A percentile compares a stretch with the other conserved stretches of the same genome.
phyloP scores from a whole-genome alignment of 2,888 invertebrate species.

The Agrenia bidenticulata region DNA sequence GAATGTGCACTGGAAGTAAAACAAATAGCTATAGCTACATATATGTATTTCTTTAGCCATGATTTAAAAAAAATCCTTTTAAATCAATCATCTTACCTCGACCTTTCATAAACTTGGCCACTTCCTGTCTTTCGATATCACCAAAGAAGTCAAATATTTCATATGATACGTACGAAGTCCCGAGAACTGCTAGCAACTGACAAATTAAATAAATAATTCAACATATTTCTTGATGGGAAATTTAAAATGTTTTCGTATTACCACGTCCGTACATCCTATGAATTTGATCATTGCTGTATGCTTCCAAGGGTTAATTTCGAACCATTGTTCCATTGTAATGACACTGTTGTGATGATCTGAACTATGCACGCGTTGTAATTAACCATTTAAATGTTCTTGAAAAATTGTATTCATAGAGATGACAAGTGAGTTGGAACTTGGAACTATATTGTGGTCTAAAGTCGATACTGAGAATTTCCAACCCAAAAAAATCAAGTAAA shows the following conservation, averaged over 20 bases:
- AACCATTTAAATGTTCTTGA: too few species aligned
- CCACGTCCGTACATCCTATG: slow-evolving; percentile 35
- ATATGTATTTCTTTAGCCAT: too few species aligned
- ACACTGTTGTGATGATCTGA: too few species aligned
- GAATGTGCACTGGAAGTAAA: slow-evolving; percentile 29
- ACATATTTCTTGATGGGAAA: neutral
- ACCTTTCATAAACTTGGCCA: slow-evolving; percentile 26
- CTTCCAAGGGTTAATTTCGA: slow-evolving; percentile 46
- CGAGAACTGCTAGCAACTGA: slow-evolving; percentile 28
- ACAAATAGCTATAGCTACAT: too few species aligned
- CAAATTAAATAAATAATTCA: slow-evolving; percentile 10
- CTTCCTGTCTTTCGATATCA: slow-evolving; percentile 21
- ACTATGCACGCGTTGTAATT: too few species aligned
- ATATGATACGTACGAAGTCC: slow-evolving; percentile 34
- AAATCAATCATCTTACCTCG: slow-evolving; percentile 15
- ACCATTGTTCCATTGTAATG: slow-evolving; percentile 2
- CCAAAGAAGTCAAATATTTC: slow-evolving; percentile 37
- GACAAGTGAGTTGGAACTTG: too few species aligned
- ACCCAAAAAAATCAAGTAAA: too few species aligned
- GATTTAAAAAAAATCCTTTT: too few species aligned
- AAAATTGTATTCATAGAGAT: too few species aligned
- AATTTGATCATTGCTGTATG: slow-evolving; percentile 35
- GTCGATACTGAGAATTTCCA: too few species aligned
- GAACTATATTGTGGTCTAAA: too few species aligned
- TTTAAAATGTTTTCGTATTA: slow-evolving; percentile 7